A percentile compares a stretch with the other conserved stretches of the same genome.
Conservation (phyloP, 2,888 invertebrate genomes). For the Eremobia ochroleuca region DNA sequence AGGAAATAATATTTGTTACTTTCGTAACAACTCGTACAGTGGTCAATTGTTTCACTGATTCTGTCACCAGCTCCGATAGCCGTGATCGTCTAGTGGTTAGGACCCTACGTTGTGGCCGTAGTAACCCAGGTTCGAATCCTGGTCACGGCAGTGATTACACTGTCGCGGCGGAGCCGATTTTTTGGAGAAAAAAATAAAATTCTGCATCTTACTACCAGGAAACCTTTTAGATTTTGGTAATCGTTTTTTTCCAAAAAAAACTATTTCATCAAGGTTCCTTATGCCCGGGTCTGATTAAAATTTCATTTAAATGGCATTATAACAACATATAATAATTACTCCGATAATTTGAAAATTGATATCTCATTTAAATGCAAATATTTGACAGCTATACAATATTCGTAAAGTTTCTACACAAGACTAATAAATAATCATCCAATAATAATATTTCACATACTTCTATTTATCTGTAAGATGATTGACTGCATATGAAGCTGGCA, state of each 20-base stretch:
- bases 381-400: background rate
- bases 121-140: conserved; percentile 93
- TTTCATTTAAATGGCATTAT: too few species aligned
- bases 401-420: conserved; percentile 1
- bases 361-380: conserved; percentile 6
- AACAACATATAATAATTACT: background rate
- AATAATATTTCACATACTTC: background rate
- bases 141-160: conserved; percentile 91
- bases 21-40: background rate
- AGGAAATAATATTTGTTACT: background rate
- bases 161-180: conserved; percentile 55
- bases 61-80: conserved; percentile 65
- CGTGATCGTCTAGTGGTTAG: conserved; percentile 94
- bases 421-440: conserved; percentile 1
- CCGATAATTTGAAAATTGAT: background rate
- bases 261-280: too few species aligned
- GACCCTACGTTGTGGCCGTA: conserved; percentile 94
- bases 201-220: background rate
- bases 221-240: too few species aligned
- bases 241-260: too few species aligned
- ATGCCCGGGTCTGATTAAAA: too few species aligned
- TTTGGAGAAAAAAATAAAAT: background rate
- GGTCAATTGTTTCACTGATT: background rate
- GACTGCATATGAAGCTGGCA: conserved; percentile 4
- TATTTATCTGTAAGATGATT: conserved; percentile 17